These are phyloP conservation scores for Sebastes hubbsi DNA, from an alignment of 2,797 vertebrate genomes.

Conservation along the genomic window DNA sequence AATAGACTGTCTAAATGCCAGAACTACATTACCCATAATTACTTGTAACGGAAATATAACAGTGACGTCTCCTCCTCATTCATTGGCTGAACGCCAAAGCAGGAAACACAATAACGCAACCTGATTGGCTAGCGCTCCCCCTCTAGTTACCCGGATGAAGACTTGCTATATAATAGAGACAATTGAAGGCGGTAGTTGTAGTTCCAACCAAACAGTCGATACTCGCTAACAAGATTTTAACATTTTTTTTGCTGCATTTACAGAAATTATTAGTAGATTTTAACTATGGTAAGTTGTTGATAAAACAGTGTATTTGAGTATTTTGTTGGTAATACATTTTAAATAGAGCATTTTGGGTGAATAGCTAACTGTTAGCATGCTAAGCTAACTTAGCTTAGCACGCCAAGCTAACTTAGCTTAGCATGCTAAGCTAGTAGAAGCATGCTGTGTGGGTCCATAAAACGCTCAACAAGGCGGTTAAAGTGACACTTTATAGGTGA, in stretches of 20 bases:
- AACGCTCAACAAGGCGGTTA: not conserved
- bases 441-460: not conserved
- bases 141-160: constrained; percentile 70
- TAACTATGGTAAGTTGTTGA: constrained; percentile 23
- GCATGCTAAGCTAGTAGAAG: no score
- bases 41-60: not conserved
- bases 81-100: constrained; percentile 51
- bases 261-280: constrained; percentile 18
- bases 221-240: not conserved
- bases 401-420: no score
- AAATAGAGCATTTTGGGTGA: rapidly evolving
- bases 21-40: constrained; percentile 63
- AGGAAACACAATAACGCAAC: constrained; percentile 11
- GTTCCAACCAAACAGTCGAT: constrained; percentile 55
- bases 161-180: constrained; percentile 31
- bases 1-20: rapidly evolving
- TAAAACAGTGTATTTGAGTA: rapidly evolving
- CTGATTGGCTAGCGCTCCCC: constrained; percentile 53
- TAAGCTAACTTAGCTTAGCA: no score
- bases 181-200: constrained; percentile 62
- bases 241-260: not conserved
- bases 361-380: constrained; percentile 1
- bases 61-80: not conserved
- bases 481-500: rapidly evolving
- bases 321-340: rapidly evolving